phyloP scores from a whole-genome alignment of 2,113 vertebrate species.

The Ariopsis seemanni region DNA sequence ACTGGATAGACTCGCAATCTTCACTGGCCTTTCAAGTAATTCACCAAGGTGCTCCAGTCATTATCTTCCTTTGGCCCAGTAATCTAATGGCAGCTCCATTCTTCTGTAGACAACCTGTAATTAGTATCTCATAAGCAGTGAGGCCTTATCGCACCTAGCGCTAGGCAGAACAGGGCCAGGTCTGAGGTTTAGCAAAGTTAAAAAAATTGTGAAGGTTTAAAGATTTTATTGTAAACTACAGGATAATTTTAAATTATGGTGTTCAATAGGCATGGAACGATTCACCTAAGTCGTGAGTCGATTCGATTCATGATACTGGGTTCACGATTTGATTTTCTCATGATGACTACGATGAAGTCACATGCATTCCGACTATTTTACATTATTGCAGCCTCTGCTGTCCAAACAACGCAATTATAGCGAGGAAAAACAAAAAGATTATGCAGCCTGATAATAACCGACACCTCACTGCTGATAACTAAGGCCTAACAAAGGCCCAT shows the following conservation, averaged over 20 bases:
- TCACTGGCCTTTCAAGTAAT: constrained; percentile 49
- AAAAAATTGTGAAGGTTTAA: background rate
- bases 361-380: no score
- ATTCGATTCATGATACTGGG: no score
- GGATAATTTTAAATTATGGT: background rate
- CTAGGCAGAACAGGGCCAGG: constrained; percentile 15
- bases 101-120: constrained; percentile 51
- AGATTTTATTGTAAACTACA: constrained; percentile 14
- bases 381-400: no score
- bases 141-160: constrained; percentile 48
- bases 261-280: no score
- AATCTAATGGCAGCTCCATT: constrained; percentile 50
- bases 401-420: no score
- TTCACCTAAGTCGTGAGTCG: no score
- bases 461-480: no score
- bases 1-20: constrained; percentile 42
- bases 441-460: no score
- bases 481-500: no score
- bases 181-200: constrained; percentile 20
- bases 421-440: no score
- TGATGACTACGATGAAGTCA: no score
- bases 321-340: no score
- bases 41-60: constrained; percentile 47
- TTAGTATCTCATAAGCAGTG: constrained; percentile 54
- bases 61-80: constrained; percentile 53